phyloP scores from a whole-genome alignment of 1,140 invertebrate species.

The Aphidius gifuensis region DNA sequence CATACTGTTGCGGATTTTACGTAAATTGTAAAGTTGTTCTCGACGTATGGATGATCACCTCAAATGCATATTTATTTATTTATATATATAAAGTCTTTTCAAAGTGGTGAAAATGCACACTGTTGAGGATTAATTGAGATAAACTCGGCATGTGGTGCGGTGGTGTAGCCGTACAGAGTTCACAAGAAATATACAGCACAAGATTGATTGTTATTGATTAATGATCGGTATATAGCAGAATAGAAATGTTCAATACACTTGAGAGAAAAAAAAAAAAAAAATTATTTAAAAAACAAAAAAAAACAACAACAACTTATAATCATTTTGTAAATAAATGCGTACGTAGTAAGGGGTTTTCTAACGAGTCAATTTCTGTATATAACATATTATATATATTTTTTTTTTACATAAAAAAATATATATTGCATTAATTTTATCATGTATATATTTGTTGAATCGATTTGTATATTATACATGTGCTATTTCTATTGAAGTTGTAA shows the following conservation, averaged over 20 bases:
- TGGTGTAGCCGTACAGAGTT: not conserved
- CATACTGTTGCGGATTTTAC: not conserved
- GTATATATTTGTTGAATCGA: too few relatives aligned
- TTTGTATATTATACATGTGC: not conserved
- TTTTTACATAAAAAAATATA: too few relatives aligned
- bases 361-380: constrained; percentile 16
- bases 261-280: constrained; percentile 2
- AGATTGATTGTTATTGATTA: constrained; percentile 25
- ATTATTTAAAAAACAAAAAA: not conserved
- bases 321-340: too few relatives aligned
- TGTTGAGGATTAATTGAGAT: constrained; percentile 21
- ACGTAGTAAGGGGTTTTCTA: constrained; percentile 4
- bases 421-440: too few relatives aligned
- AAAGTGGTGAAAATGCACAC: constrained; percentile 11
- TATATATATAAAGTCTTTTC: not conserved
- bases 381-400: not conserved
- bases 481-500: not conserved
- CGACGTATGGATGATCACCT: too few relatives aligned
- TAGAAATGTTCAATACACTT: too few relatives aligned
- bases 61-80: too few relatives aligned
- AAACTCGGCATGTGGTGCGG: constrained; percentile 21
- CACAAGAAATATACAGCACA: not conserved
- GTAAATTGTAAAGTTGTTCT: not conserved
- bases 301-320: too few relatives aligned
- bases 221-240: constrained; percentile 13